Evolutionary conservation across 1,140 invertebrate genomes (phyloP).

Genomic region (Olivierus martensii): DNA sequence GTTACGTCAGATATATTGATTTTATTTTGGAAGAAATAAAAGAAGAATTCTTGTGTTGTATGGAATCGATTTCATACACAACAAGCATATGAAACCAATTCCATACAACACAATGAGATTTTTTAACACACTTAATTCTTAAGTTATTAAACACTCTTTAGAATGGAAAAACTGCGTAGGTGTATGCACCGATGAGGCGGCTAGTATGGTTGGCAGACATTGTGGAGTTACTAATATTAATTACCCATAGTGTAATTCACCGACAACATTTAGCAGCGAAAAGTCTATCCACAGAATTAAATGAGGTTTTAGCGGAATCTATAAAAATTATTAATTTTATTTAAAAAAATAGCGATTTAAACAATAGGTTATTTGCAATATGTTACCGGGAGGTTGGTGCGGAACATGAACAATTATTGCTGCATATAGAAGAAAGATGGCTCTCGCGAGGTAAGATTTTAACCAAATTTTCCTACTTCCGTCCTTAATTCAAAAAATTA

Average conservation of each 20-base stretch:
- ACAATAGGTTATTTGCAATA: constrained; percentile 23
- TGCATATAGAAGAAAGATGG: constrained; percentile 27
- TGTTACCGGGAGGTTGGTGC: constrained; percentile 26
- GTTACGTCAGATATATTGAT: too few species aligned
- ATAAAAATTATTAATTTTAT: constrained; percentile 6
- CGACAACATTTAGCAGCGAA: background rate
- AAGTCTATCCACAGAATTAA: background rate
- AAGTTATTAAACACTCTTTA: background rate
- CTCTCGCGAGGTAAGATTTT: constrained; percentile 27
- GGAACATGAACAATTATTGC: constrained; percentile 23
- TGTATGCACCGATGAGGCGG: constrained; percentile 1
- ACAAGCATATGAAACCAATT: too few species aligned
- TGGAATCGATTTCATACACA: background rate
- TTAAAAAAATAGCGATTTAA: constrained; percentile 12
- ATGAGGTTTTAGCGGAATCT: constrained; percentile 1
- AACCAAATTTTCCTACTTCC: constrained; percentile 25
- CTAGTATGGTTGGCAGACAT: background rate
- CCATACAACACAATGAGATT: too few species aligned
- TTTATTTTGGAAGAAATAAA: too few species aligned
- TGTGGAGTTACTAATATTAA: background rate
- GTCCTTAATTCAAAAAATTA: too few species aligned
- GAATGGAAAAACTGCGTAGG: background rate
- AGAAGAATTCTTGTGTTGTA: too few species aligned
- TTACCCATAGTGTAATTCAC: background rate
- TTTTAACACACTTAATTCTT: background rate